Evolutionary conservation across 2,888 invertebrate species (phyloP), one percentile per base, ranked within the genome.

Genomic region (Iphiclides podalirius): DNA sequence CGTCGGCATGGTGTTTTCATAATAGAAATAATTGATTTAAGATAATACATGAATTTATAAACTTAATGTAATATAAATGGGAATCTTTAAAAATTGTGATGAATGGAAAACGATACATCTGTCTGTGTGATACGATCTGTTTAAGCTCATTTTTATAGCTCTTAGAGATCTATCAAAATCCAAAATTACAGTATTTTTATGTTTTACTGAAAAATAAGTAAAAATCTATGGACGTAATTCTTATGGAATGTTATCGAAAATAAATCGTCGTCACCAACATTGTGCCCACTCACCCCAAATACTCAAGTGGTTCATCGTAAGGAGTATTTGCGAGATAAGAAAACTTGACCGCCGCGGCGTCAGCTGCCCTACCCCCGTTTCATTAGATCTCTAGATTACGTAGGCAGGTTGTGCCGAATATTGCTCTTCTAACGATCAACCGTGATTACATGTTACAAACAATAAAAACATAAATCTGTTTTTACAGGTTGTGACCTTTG

Each of bases 291-390:
- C 35, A 39, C 64, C 63, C 64, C 57, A 47, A 55, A 53, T 65
- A 64, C 60, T 66, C 64, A 66, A 77, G 75, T 72, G 72, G 63
- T 71, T 59, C 61, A 72, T 75, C 77, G 79, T 78, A 75, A 79
- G 70, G 70, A 79, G 74, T 72, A 23, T 75, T 72, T 58, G 51
- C 47, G 48, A 77, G 85, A 84, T 84, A 84, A 82, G 79, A 78
- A 77, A 80, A 82, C 67, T 81, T 77, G 68, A 54, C 50, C 67
- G 66, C 55, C 55, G 66, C 64, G 59, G 70, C 71, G 72, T 74
- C 82, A 79, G 80, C 81, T 80, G 79, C 77, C 74, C 69, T 54
- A 52, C 62, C 44, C 46, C 23, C 36, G 38, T 63, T 62, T 64
- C 70, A 73, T 72, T 72, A 71, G 72, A 72, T 74, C 58, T 48